Percentiles rank a stretch among this genome's conserved stretches.
These are phyloP conservation scores for Phengaris arion DNA, from an alignment of 2,888 invertebrate species.

Conservation along the genomic window DNA sequence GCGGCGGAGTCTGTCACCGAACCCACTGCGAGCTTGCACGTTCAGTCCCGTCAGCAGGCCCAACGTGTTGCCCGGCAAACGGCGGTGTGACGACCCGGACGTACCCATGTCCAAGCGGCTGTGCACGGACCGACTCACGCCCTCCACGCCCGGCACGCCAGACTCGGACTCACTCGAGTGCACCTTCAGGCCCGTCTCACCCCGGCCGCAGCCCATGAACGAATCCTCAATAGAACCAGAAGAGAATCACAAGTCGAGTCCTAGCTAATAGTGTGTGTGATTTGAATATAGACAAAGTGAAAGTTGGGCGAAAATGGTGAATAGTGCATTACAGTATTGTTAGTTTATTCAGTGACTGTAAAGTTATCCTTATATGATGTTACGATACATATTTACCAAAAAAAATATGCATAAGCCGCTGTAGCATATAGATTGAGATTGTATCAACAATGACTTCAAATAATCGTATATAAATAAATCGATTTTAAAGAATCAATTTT, in stretches of 20 bases:
- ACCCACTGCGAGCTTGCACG: constrained; percentile 88
- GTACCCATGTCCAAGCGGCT: constrained; percentile 65
- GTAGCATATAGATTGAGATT: not conserved
- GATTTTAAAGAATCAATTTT: not conserved
- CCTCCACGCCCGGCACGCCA: constrained; percentile 67
- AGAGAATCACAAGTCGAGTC: constrained; percentile 61
- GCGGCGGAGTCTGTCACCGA: constrained; percentile 92
- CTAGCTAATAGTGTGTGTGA: constrained; percentile 64
- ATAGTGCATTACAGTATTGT: not conserved
- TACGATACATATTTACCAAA: not conserved
- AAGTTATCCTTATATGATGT: not conserved
- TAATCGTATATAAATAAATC: not conserved
- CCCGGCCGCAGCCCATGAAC: constrained; percentile 60
- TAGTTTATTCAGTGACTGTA: constrained; percentile 23
- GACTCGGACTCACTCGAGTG: constrained; percentile 72
- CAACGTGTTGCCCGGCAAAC: constrained; percentile 77
- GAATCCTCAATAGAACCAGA: constrained; percentile 50
- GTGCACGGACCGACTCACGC: constrained; percentile 65
- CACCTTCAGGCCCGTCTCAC: constrained; percentile 74
- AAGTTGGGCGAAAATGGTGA: constrained; percentile 1
- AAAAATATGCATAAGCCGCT: not conserved
- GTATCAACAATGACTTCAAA: not conserved
- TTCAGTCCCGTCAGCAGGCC: constrained; percentile 83
- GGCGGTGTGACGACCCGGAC: constrained; percentile 82
- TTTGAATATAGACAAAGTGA: not conserved